A percentile compares a stretch with the other conserved stretches of the same genome.
Conservation (phyloP, 1,140 invertebrate genomes). For the Nomia melanderi region DNA sequence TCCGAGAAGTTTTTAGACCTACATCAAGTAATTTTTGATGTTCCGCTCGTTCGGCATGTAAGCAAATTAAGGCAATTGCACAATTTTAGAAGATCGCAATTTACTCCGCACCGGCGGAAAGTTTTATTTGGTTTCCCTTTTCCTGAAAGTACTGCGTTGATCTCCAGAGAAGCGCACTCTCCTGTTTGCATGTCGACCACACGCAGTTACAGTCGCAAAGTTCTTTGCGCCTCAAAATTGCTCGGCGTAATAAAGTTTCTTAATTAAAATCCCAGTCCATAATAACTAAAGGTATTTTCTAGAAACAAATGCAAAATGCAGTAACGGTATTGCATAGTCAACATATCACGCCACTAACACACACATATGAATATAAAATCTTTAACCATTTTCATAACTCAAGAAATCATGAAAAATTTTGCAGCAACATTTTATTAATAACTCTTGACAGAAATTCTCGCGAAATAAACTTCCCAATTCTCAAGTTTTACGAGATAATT, state of each 20-base stretch:
- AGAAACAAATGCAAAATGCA: background rate
- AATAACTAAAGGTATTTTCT: background rate
- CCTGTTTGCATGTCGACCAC: background rate
- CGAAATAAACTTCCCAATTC: too few species aligned
- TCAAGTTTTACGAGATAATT: too few species aligned
- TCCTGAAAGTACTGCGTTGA: background rate
- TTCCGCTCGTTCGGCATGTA: too few species aligned
- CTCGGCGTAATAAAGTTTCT: constrained; percentile 1
- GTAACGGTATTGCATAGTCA: background rate
- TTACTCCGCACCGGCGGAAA: background rate
- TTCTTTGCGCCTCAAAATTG: too few species aligned
- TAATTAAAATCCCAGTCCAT: constrained; percentile 1
- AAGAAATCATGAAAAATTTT: too few species aligned
- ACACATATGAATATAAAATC: too few species aligned
- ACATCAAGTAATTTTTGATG: too few species aligned
- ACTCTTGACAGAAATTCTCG: too few species aligned
- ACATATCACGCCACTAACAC: background rate
- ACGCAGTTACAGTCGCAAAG: background rate
- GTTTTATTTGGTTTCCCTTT: background rate
- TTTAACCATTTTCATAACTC: too few species aligned
- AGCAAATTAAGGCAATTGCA: too few species aligned
- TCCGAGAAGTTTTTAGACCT: too few species aligned
- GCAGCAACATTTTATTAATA: too few species aligned
- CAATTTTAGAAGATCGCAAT: constrained; percentile 5
- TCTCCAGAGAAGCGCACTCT: constrained; percentile 14